Evolutionary conservation across 1,140 invertebrate species (phyloP).

Genomic region (Micrasema longulum): DNA sequence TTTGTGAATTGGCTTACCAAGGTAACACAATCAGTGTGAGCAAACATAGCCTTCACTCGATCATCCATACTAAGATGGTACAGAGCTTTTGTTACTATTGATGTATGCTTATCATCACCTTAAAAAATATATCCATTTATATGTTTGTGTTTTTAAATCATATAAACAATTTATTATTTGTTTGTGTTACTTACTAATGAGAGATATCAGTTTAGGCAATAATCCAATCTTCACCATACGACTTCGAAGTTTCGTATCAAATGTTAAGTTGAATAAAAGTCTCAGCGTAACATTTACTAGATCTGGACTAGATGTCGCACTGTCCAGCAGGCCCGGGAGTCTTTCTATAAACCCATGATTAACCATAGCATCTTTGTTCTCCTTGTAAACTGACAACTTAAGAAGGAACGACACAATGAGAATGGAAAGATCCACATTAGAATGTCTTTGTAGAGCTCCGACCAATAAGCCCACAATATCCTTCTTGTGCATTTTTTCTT

Average conservation of each 20-base stretch:
- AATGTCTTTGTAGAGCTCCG: slow-evolving; percentile 87
- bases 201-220: slow-evolving; percentile 88
- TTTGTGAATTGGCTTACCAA: slow-evolving; percentile 71
- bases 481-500: slow-evolving; percentile 97
- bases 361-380: slow-evolving; percentile 95
- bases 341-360: slow-evolving; percentile 81
- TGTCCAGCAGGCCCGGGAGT: slow-evolving; percentile 78
- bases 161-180: too few species aligned
- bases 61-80: slow-evolving; percentile 97
- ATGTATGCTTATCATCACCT: slow-evolving; percentile 88
- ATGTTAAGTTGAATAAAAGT: slow-evolving; percentile 96
- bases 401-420: slow-evolving; percentile 95
- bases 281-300: slow-evolving; percentile 89
- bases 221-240: slow-evolving; percentile 93
- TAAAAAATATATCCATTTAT: too few species aligned
- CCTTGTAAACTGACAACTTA: slow-evolving; percentile 93
- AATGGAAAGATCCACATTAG: slow-evolving; percentile 88
- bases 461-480: slow-evolving; percentile 90
- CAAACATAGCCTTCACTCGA: slow-evolving; percentile 93
- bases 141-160: too few species aligned
- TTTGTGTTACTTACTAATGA: slow-evolving; percentile 77
- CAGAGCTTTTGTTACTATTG: slow-evolving; percentile 88
- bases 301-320: slow-evolving; percentile 75
- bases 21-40: slow-evolving; percentile 94
- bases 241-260: slow-evolving; percentile 87